Percentiles rank a stretch among this genome's conserved stretches.
These are phyloP conservation scores for Luperina nickerlii DNA, from an alignment of 2,888 invertebrate genomes.

Conservation along the genomic window DNA sequence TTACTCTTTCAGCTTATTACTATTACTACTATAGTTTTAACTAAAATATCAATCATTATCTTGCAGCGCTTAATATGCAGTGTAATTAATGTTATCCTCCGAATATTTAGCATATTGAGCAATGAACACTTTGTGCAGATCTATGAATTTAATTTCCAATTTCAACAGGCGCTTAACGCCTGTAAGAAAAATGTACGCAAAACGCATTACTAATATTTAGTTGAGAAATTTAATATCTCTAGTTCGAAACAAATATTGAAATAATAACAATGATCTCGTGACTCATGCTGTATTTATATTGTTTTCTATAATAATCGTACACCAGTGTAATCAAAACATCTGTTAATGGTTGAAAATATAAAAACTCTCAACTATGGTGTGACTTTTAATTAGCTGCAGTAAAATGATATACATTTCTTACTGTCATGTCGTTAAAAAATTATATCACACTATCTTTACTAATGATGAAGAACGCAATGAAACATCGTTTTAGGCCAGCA, in stretches of 20 bases:
- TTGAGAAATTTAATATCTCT: not conserved
- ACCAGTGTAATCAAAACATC: not conserved
- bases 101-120: not conserved
- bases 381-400: no score
- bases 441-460: no score
- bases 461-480: no score
- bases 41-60: no score
- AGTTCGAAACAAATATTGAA: not conserved
- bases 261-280: not conserved
- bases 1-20: no score
- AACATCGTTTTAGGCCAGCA: no score
- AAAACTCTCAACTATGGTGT: not conserved
- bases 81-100: not conserved
- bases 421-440: no score
- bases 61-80: no score
- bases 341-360: not conserved
- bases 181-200: not conserved
- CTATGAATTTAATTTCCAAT: not conserved
- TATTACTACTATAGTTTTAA: no score
- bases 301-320: not conserved
- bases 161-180: constrained; percentile 10
- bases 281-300: not conserved
- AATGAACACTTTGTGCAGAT: not conserved
- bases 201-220: not conserved
- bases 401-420: no score